These are phyloP conservation scores for Caenorhabditis sp. DNA, from an alignment of 2,888 invertebrate genomes.

Conservation along the genomic window DNA sequence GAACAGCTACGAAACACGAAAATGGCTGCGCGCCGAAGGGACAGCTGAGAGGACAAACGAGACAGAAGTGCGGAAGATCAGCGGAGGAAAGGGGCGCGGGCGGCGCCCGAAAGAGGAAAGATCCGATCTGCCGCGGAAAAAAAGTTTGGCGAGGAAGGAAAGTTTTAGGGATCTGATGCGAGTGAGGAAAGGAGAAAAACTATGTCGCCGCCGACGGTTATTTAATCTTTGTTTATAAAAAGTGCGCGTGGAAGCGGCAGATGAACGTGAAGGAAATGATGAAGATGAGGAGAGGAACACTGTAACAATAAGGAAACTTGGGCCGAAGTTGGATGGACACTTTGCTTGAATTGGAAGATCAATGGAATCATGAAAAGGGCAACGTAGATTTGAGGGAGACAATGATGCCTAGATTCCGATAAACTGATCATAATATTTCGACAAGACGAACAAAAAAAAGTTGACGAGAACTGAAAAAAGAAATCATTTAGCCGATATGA, in stretches of 20 bases:
- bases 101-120: neutral
- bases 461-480: neutral
- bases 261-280: too few species aligned
- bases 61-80: slow-evolving; percentile 44
- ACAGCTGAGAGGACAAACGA: slow-evolving; percentile 26
- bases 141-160: neutral
- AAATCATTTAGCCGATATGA: neutral
- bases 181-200: neutral
- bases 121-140: slow-evolving; percentile 5
- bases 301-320: too few species aligned
- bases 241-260: neutral
- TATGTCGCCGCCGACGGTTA: neutral
- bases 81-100: slow-evolving; percentile 15
- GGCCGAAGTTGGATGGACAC: too few species aligned
- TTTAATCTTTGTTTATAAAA: neutral
- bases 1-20: slow-evolving; percentile 38
- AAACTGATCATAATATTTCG: neutral
- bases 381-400: too few species aligned
- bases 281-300: neutral
- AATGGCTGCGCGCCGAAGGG: slow-evolving; percentile 12
- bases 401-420: neutral
- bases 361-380: too few species aligned
- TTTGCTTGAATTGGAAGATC: too few species aligned
- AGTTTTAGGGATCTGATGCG: too few species aligned
- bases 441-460: neutral